Evolutionary conservation across 1,140 invertebrate genomes (phyloP).

Genomic region (Saccostrea cuccullata): DNA sequence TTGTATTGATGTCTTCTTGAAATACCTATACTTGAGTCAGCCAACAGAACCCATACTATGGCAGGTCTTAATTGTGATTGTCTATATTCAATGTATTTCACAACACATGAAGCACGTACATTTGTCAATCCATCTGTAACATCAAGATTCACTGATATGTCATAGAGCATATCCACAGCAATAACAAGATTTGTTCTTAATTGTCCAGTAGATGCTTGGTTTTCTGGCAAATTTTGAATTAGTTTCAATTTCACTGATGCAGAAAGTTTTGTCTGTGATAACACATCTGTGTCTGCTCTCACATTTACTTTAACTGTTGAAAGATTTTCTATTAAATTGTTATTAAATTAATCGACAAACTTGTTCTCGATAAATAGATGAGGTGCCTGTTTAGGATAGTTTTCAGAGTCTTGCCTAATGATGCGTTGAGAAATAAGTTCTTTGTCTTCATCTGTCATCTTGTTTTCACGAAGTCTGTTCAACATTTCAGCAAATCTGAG

Average conservation of each 20-base stretch:
- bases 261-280: background rate
- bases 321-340: no score
- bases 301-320: no score
- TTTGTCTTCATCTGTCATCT: conserved; percentile 41
- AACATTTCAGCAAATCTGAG: conserved; percentile 56
- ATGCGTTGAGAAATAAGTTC: background rate
- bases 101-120: background rate
- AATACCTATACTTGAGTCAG: conserved; percentile 38
- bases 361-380: no score
- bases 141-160: no score
- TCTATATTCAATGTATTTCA: conserved; percentile 54
- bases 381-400: background rate
- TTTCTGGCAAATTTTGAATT: conserved; percentile 44
- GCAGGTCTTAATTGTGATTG: conserved; percentile 18
- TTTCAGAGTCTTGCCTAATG: background rate
- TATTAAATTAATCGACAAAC: no score
- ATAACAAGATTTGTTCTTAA: no score
- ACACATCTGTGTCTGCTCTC: no score
- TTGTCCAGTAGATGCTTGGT: no score
- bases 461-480: conserved; percentile 53
- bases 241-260: conserved; percentile 41
- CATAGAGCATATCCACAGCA: no score
- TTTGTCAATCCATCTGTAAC: no score
- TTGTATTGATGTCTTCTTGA: conserved; percentile 42
- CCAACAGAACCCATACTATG: conserved; percentile 53